Evolutionary conservation across 2,113 vertebrate species (phyloP).

Genomic region (Tychaedon coryphoeus): DNA sequence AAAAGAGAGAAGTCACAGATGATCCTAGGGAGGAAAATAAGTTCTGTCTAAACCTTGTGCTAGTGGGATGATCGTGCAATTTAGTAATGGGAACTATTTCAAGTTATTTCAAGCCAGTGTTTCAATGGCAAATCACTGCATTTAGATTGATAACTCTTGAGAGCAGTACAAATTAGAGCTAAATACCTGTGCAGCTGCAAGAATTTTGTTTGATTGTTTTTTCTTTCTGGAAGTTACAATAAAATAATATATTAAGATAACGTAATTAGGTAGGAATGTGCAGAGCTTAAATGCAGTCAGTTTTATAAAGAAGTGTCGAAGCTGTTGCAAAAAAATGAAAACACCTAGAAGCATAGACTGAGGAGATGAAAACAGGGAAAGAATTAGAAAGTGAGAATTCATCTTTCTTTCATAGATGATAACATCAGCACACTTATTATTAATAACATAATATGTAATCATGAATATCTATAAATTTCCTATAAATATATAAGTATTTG

Average conservation of each 20-base stretch:
- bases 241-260: slow-evolving; percentile 54
- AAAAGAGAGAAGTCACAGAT: not conserved
- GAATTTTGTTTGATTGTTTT: slow-evolving; percentile 38
- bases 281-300: slow-evolving; percentile 19
- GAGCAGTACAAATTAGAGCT: slow-evolving; percentile 32
- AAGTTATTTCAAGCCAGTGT: not conserved
- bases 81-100: slow-evolving; percentile 1
- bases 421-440: slow-evolving; percentile 6
- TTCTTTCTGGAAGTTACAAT: slow-evolving; percentile 13
- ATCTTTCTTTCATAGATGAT: not conserved
- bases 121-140: slow-evolving; percentile 13
- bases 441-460: not conserved
- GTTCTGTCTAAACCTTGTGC: not conserved
- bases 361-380: not conserved
- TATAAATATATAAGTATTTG: slow-evolving; percentile 7
- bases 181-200: slow-evolving; percentile 37
- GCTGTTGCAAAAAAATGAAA: slow-evolving; percentile 3
- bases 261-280: slow-evolving; percentile 20
- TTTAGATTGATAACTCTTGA: slow-evolving; percentile 38
- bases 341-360: not conserved
- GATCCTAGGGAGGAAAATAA: not conserved
- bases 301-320: not conserved
- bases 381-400: slow-evolving; percentile 6
- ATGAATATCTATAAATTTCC: not conserved
- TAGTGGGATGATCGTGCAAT: not conserved